Evolutionary conservation across 2,888 invertebrate genomes (phyloP), one percentile per base, ranked within the genome.

Genomic region (Xestia sexstrigata): DNA sequence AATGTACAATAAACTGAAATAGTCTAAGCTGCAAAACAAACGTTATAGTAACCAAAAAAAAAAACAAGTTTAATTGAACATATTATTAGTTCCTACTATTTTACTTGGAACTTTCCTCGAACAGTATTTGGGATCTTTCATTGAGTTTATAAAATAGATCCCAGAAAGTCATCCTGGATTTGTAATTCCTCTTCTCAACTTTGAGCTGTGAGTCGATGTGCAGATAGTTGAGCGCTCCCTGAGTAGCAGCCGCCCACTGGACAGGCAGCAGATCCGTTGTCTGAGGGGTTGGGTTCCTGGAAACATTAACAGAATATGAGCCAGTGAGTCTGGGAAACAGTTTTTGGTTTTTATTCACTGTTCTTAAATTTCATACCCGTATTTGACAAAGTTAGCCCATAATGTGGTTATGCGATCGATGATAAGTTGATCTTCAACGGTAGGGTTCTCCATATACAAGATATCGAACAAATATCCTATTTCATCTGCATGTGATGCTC

Each of bases 311-410:
- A 58, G 13, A 55, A 49, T 3, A 62, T 47, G 2, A 58, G 26
- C 3, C 2, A 20, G 13, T 35, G 9, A 42, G 8, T n/a, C 17
- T 2, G 17, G n/a, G 0, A 65, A n/a, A 15, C n/a, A 4, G 0
- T 17, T 1, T 62, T 42, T 42, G 15, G 39, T 65, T 42, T 7
- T 2, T 65, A n/a, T 39, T 7, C 7, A 3, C n/a, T n/a, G 15
- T 13, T 3, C 15, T 23, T 8, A 42, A 0, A n/a, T 2, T 65
- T 42, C 65, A 26, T 42, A 93, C 93, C 92, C 90, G 69, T 88
- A 90, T 89, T 93, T 94, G 15, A 87, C 93, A 83, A 93, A 93
- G 81, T 93, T 93, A 6, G 91, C 79, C 93, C 93, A 93, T 55
- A 93, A 70, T 11, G 91, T 89, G 11, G 93, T 93, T 20, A 93